Percentiles rank a stretch among this genome's conserved stretches.
These are phyloP conservation scores for Portunus trituberculatus DNA, from an alignment of 1,140 invertebrate species.

Conservation along the genomic window DNA sequence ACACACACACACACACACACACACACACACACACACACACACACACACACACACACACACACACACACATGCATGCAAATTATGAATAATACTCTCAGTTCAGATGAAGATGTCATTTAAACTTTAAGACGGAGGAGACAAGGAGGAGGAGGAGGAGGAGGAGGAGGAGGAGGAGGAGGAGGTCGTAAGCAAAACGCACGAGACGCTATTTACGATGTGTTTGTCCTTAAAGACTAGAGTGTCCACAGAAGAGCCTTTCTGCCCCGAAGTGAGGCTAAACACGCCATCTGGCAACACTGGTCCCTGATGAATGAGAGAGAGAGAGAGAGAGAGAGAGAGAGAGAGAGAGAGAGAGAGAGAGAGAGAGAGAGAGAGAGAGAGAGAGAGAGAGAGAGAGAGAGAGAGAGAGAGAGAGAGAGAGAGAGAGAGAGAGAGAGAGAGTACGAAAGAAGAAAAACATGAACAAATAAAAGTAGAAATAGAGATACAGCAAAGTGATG, in stretches of 20 bases:
- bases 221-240: conserved; percentile 7
- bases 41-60: too few species aligned
- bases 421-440: conserved; percentile 44
- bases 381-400: conserved; percentile 45
- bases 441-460: neutral
- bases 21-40: conserved; percentile 4
- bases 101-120: neutral
- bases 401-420: conserved; percentile 39
- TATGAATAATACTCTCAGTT: neutral
- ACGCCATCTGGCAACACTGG: neutral
- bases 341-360: conserved; percentile 51
- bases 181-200: neutral
- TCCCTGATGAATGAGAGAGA: conserved; percentile 13
- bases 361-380: conserved; percentile 51
- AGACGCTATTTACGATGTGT: neutral
- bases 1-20: conserved; percentile 54
- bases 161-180: neutral
- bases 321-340: conserved; percentile 49
- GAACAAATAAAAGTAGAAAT: neutral
- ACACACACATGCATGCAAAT: neutral
- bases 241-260: neutral
- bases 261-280: too few species aligned
- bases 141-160: neutral
- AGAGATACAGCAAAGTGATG: neutral
- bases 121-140: neutral